These are phyloP conservation scores for Esperia sulphurella DNA, from an alignment of 2,888 invertebrate genomes.

Conservation along the genomic window DNA sequence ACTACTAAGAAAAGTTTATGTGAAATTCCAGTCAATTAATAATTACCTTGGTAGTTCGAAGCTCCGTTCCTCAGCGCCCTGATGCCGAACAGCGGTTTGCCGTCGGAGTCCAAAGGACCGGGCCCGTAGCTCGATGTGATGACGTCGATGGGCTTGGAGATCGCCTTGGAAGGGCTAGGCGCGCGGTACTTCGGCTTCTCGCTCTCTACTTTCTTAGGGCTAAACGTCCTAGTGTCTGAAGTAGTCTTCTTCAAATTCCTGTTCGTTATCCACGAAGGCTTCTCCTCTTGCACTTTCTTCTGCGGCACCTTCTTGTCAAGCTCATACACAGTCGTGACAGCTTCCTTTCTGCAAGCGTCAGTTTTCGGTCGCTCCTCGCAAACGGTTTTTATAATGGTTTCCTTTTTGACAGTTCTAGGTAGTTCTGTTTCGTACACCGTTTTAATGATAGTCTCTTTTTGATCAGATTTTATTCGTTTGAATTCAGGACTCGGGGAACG, in stretches of 20 bases:
- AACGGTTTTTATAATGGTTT: conserved; percentile 9
- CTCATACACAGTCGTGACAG: conserved; percentile 51
- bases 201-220: conserved; percentile 55
- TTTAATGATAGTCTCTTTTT: conserved; percentile 31
- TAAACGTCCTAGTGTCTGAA: conserved; percentile 57
- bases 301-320: conserved; percentile 46
- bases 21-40: conserved; percentile 3
- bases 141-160: conserved; percentile 78
- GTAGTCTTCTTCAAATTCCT: conserved; percentile 78
- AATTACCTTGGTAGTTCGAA: conserved; percentile 82
- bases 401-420: conserved; percentile 20
- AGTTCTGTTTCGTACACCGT: conserved; percentile 26
- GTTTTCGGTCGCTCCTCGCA: conserved; percentile 31
- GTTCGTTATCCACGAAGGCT: conserved; percentile 82
- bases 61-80: conserved; percentile 82
- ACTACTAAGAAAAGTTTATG: neutral
- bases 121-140: conserved; percentile 91
- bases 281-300: conserved; percentile 68
- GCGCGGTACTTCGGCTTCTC: conserved; percentile 63
- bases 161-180: conserved; percentile 56
- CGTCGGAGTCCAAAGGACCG: conserved; percentile 89
- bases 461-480: conserved; percentile 23
- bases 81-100: conserved; percentile 88
- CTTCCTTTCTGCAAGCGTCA: conserved; percentile 47
- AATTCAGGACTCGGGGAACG: conserved; percentile 54